A percentile compares a stretch with the other conserved stretches of the same genome.
Conservation (phyloP, 2,888 invertebrate genomes). For the Plebejus argus region DNA sequence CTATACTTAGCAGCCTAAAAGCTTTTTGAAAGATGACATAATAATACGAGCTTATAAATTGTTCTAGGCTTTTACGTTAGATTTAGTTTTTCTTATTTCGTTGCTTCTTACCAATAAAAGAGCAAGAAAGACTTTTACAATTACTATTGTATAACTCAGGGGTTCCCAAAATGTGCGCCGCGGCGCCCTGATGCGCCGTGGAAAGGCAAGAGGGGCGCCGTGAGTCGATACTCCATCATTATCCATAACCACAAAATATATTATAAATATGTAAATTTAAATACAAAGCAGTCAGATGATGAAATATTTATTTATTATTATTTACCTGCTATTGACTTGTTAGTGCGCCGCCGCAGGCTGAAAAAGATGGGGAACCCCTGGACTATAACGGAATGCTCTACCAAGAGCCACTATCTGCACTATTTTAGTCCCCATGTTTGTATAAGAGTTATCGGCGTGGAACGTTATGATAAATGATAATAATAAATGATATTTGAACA, state of each 20-base stretch:
- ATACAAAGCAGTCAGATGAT: too few relatives aligned
- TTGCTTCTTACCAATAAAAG: background rate
- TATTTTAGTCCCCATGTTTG: background rate
- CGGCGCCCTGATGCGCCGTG: too few relatives aligned
- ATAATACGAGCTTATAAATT: background rate
- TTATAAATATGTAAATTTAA: too few relatives aligned
- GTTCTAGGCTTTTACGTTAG: background rate
- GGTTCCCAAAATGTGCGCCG: too few relatives aligned
- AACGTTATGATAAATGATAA: conserved; percentile 7
- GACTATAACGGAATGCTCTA: background rate
- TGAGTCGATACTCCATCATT: too few relatives aligned
- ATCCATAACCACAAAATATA: too few relatives aligned
- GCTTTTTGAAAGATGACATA: background rate
- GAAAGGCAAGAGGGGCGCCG: too few relatives aligned
- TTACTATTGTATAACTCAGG: background rate
- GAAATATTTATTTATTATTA: too few relatives aligned
- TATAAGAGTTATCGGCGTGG: background rate
- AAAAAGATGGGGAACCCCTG: too few relatives aligned
- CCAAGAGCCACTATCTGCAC: background rate
- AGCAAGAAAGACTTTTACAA: background rate
- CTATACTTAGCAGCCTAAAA: background rate
- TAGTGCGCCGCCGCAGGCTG: too few relatives aligned
- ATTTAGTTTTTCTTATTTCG: background rate
- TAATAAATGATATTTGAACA: background rate
- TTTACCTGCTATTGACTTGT: too few relatives aligned